These are phyloP conservation scores for Dione vanillae DNA, from an alignment of 2,888 invertebrate species.

Conservation along the genomic window DNA sequence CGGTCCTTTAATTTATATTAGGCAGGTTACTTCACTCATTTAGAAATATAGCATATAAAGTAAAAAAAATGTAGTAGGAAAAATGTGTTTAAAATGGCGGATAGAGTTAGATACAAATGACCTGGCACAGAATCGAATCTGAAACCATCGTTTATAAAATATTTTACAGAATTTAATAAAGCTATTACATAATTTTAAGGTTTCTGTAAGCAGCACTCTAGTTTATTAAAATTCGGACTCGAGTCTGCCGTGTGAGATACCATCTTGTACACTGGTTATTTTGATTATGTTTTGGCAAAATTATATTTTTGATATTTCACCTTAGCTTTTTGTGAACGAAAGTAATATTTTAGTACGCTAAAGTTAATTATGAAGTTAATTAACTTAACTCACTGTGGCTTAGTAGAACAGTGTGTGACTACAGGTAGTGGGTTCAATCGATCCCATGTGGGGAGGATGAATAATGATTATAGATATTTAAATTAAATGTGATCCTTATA, in stretches of 20 bases:
- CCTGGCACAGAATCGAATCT: background rate
- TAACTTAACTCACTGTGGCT: background rate
- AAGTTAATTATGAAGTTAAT: constrained; percentile 5
- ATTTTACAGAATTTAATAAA: background rate
- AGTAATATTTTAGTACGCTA: background rate
- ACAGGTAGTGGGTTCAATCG: too few relatives aligned
- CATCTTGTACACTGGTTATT: constrained; percentile 23
- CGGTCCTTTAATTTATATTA: too few relatives aligned
- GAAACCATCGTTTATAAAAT: background rate
- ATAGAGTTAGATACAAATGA: background rate
- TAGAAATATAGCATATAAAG: background rate
- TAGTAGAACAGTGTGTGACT: too few relatives aligned
- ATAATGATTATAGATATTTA: too few relatives aligned
- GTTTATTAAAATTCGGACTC: constrained; percentile 34
- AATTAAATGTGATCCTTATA: too few relatives aligned
- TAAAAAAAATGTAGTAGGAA: too few relatives aligned
- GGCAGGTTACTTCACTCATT: too few relatives aligned
- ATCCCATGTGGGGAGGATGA: too few relatives aligned
- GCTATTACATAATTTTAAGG: constrained; percentile 25
- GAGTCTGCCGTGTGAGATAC: constrained; percentile 24
- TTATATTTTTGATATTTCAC: constrained; percentile 12
- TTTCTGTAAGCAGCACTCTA: constrained; percentile 32
- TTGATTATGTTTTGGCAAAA: constrained; percentile 20
- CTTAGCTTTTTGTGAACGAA: constrained; percentile 7
- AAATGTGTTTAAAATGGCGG: background rate